Evolutionary conservation across 2,888 invertebrate genomes (phyloP), one percentile per base, ranked within the genome.

Genomic region (Coleophora deauratella): DNA sequence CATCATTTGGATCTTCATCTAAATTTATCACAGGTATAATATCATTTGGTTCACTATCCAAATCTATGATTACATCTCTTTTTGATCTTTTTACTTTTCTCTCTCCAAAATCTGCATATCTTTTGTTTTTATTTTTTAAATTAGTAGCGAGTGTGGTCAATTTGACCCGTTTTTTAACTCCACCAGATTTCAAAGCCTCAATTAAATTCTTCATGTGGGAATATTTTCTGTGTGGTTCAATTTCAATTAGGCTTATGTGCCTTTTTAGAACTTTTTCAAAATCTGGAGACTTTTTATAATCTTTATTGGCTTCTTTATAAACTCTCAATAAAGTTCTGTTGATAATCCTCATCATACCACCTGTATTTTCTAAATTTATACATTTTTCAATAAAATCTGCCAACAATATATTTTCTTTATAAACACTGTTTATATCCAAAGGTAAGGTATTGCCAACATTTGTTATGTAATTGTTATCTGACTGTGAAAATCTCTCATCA

Each of bases 181-280:
- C 54, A 37, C 54, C 52, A 2, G 44, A 37, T 40, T 63, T 66
- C 9, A 78, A 43, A 2, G 50, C 48, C 10, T 73, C 63, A 55
- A 66, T 66, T 10, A 81, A 53, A 4, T 55, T 47, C 49, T 66
- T 71, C 1, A 81, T 44, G 43, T 70, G 66, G 1, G 61, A 51
- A 53, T 65, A 79, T 46, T 71, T 79, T 12, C 50, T 51, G 6
- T 43, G 6, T 0, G 78, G 77, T 40, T 66, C 54, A 7, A 30
- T 40, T 14, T 60, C 51, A 14, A 81, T 37, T 1, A 48, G 40
- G 9, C 30, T 42, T 7, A 62, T 37, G 1, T 57, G 59, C 12
- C 43, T 58, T 3, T 47, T 50, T 13, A 80, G 33, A 3, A 65
- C 12, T 21, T 43, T 56, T 32, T 59, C 44, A 41, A 71, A 67